Evolutionary conservation across 2,888 invertebrate species (phyloP), one percentile per base, ranked within the genome.

Genomic region (Drosophila bunnanda): DNA sequence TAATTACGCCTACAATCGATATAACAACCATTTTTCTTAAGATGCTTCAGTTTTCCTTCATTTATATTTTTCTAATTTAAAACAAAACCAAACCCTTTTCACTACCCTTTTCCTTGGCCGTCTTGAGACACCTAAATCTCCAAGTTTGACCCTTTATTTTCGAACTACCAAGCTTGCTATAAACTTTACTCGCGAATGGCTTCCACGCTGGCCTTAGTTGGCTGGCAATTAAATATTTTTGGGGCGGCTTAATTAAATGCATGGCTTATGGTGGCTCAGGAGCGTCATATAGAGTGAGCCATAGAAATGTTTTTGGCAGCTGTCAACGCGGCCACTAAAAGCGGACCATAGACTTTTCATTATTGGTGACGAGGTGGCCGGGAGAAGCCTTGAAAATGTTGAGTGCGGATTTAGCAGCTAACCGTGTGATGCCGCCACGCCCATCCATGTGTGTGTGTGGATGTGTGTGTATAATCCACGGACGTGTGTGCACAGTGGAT

Each of bases 291-390:
- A 15, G 15, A 50, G 32, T 13, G 50, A 54, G 39, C 58, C 41
- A 30, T 39, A 54, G 39, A 54, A 69, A 48, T 66, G 69, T 61
- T 48, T 71, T 71, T 82, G 82, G 68, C 74, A 76, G 76, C 80
- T 75, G 78, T 79, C 82, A 73, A 56, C 72, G 69, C 58, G 79
- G 76, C 74, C 65, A 68, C 53, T 64, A 72, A 64, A 52, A 44
- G 54, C 28, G 64, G 65, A 61, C 69, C 67, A 44, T 62, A 57
- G 69, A 57, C 62, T 77, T 77, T 77, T 74, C 71, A 79, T 72
- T 75, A 64, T 52, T 65, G 62, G 39, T 36, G 57, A 30, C 32
- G 66, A 53, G 34, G 32, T 17, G 4, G 17, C 17, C 9, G 9
- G 8, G 5, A 9, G 44, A 39, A 70, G 61, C 71, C 71, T 71